Percentiles rank a stretch among this genome's conserved stretches.
phyloP scores from a whole-genome alignment of 2,888 invertebrate genomes.

The Eudasyphora cyanicolor region DNA sequence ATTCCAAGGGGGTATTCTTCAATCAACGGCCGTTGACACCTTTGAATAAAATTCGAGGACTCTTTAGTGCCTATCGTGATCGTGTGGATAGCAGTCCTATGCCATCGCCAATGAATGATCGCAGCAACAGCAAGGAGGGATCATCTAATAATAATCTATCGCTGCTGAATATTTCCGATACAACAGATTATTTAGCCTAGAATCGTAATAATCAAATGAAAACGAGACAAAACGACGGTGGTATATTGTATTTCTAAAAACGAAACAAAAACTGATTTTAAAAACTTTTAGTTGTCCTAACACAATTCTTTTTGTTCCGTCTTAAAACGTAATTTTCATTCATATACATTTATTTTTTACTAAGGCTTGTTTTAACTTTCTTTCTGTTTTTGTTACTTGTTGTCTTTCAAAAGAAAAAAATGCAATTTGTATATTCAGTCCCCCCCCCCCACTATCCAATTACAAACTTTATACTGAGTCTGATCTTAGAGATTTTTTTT shows the following conservation, averaged over 20 bases:
- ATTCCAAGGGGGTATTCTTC: background rate
- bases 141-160: conserved; percentile 41
- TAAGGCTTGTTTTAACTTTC: background rate
- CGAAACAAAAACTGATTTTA: conserved; percentile 3
- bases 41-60: conserved; percentile 69
- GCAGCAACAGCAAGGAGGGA: conserved; percentile 25
- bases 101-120: conserved; percentile 41
- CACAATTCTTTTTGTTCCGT: background rate
- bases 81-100: conserved; percentile 54
- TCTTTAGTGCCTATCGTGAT: conserved; percentile 72
- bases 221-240: background rate
- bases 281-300: conserved; percentile 24
- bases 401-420: too few species aligned
- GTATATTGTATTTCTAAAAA: background rate
- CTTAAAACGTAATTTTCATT: background rate
- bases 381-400: background rate
- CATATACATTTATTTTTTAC: background rate
- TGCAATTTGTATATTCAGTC: background rate
- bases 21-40: conserved; percentile 67
- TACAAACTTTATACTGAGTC: too few species aligned
- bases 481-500: too few species aligned
- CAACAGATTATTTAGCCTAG: conserved; percentile 20
- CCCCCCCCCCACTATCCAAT: too few species aligned
- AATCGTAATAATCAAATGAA: conserved; percentile 9
- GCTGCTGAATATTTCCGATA: conserved; percentile 42